phyloP scores from a whole-genome alignment of 2,888 invertebrate species.

The Netelia inedita region DNA sequence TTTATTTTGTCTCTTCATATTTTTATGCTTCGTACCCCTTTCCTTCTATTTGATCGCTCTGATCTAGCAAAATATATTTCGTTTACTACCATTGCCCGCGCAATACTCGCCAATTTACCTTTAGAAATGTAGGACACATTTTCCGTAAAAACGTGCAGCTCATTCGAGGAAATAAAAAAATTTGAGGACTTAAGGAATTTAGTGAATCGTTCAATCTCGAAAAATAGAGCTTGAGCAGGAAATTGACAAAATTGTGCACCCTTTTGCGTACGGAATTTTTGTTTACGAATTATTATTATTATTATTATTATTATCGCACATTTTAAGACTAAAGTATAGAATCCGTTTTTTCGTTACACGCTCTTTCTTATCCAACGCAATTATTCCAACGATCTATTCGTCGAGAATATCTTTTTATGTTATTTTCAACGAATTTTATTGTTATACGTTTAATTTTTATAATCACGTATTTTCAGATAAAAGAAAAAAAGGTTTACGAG shows the following conservation, averaged over 20 bases:
- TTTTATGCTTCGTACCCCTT: not conserved
- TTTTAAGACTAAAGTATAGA: no score
- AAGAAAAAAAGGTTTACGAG: conserved; percentile 73
- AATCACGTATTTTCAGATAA: conserved; percentile 73
- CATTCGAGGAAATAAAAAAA: conserved; percentile 15
- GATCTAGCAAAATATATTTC: not conserved
- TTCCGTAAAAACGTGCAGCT: not conserved
- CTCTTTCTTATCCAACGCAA: no score
- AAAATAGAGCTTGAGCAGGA: not conserved
- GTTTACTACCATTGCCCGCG: not conserved
- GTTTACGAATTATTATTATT: not conserved
- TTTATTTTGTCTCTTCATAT: not conserved
- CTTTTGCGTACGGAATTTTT: not conserved
- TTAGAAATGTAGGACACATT: conserved; percentile 8
- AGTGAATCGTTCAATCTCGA: conserved; percentile 14
- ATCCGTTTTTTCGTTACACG: no score
- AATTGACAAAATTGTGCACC: not conserved
- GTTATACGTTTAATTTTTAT: not conserved
- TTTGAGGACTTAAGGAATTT: not conserved
- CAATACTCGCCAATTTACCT: conserved; percentile 22
- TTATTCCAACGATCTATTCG: not conserved
- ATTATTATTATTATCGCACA: no score
- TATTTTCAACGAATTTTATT: not conserved
- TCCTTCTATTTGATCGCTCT: conserved; percentile 10
- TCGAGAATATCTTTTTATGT: not conserved